phyloP scores from a whole-genome alignment of 2,888 invertebrate genomes.

The Cactoblastis cactorum region DNA sequence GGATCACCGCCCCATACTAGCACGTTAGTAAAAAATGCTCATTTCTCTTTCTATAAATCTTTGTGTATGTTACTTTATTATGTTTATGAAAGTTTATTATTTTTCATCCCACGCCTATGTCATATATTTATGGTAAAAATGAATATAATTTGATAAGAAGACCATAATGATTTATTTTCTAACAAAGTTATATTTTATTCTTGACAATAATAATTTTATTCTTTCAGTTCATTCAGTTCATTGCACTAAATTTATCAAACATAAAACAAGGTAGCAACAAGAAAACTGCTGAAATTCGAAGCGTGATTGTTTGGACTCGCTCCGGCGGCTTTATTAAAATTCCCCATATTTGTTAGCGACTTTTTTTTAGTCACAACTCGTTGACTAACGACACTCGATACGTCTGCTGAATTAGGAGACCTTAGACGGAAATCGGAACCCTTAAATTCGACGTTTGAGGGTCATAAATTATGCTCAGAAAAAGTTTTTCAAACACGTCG shows the following conservation, averaged over 20 bases:
- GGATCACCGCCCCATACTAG: too few relatives aligned
- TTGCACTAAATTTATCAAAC: background rate
- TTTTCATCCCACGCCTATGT: too few relatives aligned
- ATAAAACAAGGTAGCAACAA: background rate
- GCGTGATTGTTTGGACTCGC: slow-evolving; percentile 57
- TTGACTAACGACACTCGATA: slow-evolving; percentile 37
- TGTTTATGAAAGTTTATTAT: too few relatives aligned
- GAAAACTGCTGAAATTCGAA: slow-evolving; percentile 26
- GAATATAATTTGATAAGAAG: too few relatives aligned
- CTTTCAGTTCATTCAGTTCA: too few relatives aligned
- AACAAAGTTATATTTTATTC: too few relatives aligned
- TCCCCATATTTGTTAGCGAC: slow-evolving; percentile 47
- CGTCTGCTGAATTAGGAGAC: slow-evolving; percentile 20
- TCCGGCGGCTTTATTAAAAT: slow-evolving; percentile 61
- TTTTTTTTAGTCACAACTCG: slow-evolving; percentile 36
- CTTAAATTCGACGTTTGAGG: background rate
- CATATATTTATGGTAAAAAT: too few relatives aligned
- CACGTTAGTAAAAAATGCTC: too few relatives aligned
- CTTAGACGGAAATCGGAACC: background rate
- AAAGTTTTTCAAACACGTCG: background rate
- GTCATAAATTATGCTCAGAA: background rate
- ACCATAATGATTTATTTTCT: too few relatives aligned
- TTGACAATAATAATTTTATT: too few relatives aligned
- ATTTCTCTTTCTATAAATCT: too few relatives aligned
- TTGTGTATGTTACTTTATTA: too few relatives aligned